A percentile compares a stretch with the other conserved stretches of the same genome.
phyloP scores from a whole-genome alignment of 2,113 vertebrate species.

The Ceyx margarethae region DNA sequence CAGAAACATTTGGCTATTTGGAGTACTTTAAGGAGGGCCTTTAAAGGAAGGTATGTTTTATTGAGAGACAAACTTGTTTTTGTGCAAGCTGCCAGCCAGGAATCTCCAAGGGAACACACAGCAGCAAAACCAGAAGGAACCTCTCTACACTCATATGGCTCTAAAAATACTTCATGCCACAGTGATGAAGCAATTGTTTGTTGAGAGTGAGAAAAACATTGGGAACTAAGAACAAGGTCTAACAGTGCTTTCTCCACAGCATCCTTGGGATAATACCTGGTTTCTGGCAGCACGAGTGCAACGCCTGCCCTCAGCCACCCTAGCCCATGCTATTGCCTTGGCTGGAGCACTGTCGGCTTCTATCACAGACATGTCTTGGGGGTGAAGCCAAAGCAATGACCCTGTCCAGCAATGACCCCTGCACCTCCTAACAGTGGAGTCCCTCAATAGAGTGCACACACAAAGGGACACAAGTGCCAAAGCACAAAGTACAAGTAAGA shows the following conservation, averaged over 20 bases:
- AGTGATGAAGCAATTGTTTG: not conserved
- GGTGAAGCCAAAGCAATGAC: not conserved
- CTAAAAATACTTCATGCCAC: not conserved
- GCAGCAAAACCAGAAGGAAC: not conserved
- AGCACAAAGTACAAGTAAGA: not conserved
- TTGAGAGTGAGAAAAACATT: not conserved
- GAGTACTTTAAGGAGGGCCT: not conserved
- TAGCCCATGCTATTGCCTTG: not conserved
- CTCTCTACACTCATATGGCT: not conserved
- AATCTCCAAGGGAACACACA: slow-evolving; percentile 4
- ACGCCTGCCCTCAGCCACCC: not conserved
- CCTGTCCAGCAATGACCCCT: not conserved
- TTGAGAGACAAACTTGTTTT: not conserved
- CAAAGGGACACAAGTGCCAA: not conserved
- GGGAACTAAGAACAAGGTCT: not conserved
- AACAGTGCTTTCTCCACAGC: accelerated
- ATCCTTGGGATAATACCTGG: not conserved
- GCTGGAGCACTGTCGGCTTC: not conserved
- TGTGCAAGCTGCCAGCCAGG: not conserved
- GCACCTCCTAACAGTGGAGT: not conserved
- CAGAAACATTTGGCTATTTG: slow-evolving; percentile 33
- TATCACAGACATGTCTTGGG: accelerated
- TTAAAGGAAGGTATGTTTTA: not conserved
- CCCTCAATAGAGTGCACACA: not conserved
- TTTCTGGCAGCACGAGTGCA: not conserved